phyloP scores from a whole-genome alignment of 2,113 vertebrate genomes.

The Castor canadensis region DNA sequence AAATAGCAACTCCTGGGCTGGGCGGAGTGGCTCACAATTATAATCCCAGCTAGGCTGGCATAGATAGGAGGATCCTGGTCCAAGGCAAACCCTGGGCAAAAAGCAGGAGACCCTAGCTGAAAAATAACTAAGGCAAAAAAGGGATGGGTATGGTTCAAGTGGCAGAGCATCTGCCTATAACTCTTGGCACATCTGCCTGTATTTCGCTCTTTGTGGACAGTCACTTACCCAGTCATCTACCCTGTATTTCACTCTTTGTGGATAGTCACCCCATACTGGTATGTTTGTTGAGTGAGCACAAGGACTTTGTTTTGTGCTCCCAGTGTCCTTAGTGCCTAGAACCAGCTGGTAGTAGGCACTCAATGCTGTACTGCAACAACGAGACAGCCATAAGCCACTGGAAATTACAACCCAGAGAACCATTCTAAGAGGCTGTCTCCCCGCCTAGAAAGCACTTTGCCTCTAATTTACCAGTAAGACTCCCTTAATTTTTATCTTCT shows the following conservation, averaged over 20 bases:
- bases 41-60: too few relatives aligned
- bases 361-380: background rate
- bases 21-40: too few relatives aligned
- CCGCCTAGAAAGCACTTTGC: background rate
- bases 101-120: too few relatives aligned
- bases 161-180: too few relatives aligned
- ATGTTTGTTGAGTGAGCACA: background rate
- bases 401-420: background rate
- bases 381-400: background rate
- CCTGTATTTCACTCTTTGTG: background rate
- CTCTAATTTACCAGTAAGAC: background rate
- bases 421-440: background rate
- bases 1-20: background rate
- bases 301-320: background rate
- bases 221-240: too few relatives aligned
- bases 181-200: background rate
- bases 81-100: too few relatives aligned
- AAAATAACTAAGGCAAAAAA: too few relatives aligned
- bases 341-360: background rate
- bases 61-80: too few relatives aligned
- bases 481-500: background rate
- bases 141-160: too few relatives aligned
- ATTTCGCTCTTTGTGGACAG: too few relatives aligned
- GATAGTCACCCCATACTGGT: background rate
- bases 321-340: background rate